Percentiles rank a stretch among this genome's conserved stretches.
phyloP scores from a whole-genome alignment of 2,888 invertebrate genomes.

The Phrixothrix hirtus region DNA sequence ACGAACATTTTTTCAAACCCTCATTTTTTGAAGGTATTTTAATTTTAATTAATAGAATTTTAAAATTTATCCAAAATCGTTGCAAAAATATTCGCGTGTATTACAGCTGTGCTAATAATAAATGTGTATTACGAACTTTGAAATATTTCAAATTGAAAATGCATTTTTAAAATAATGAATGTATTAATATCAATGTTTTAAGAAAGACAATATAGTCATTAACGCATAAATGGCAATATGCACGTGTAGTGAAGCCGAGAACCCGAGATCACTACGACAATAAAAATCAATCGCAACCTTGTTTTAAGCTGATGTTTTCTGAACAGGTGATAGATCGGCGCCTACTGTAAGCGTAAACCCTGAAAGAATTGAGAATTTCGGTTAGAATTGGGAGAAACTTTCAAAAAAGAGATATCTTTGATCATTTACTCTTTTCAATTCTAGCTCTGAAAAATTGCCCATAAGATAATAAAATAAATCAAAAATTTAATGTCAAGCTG shows the following conservation, averaged over 20 bases:
- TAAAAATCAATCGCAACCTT: constrained; percentile 54
- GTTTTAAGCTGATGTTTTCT: constrained; percentile 48
- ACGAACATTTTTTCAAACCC: no score
- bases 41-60: no score
- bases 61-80: no score
- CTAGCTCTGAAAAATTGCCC: no score
- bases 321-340: constrained; percentile 46
- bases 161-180: neutral
- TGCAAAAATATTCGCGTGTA: no score
- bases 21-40: no score
- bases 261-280: constrained; percentile 41
- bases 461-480: no score
- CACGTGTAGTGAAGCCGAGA: constrained; percentile 25
- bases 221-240: constrained; percentile 22
- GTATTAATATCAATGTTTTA: constrained; percentile 13
- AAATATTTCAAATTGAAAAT: neutral
- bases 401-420: no score
- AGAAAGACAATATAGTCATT: constrained; percentile 29
- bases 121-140: no score
- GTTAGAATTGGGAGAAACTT: constrained; percentile 16
- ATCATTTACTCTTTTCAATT: no score
- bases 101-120: no score
- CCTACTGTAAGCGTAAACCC: constrained; percentile 37
- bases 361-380: constrained; percentile 37
- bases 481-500: no score